Evolutionary conservation across 2,113 vertebrate genomes (phyloP).

Genomic region (Anhinga rufa): DNA sequence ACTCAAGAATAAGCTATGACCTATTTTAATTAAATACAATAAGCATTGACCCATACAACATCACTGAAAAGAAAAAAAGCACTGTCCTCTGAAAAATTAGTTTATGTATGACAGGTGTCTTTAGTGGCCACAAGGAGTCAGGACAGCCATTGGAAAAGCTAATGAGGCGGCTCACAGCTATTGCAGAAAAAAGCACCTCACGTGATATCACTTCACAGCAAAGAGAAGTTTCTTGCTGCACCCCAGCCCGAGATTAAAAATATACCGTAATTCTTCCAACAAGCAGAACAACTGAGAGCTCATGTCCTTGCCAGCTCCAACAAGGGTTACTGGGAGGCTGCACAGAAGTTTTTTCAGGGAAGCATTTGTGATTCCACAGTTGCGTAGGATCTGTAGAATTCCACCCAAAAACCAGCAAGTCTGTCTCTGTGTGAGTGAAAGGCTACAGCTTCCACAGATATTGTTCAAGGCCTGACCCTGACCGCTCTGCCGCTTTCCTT

Average conservation of each 20-base stretch:
- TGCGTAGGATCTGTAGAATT: neutral
- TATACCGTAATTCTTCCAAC: neutral
- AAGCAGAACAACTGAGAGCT: neutral
- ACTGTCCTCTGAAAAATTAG: neutral
- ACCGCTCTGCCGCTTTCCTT: fast-evolving
- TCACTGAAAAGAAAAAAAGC: neutral
- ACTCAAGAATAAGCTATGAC: neutral
- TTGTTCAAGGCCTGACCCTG: neutral
- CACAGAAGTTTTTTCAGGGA: neutral
- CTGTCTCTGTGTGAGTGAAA: neutral
- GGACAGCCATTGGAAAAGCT: neutral
- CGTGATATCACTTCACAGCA: neutral
- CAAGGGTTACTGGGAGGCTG: neutral
- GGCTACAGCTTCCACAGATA: neutral
- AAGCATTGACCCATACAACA: neutral
- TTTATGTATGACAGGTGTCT: neutral
- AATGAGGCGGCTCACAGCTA: neutral
- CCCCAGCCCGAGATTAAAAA: neutral
- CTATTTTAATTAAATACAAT: neutral
- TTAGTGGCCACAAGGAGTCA: constrained; percentile 47
- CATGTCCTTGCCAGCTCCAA: neutral
- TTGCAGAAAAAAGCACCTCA: neutral
- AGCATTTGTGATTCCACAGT: neutral
- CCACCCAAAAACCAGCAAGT: neutral
- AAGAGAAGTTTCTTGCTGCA: neutral